Percentiles rank a stretch among this genome's conserved stretches.
phyloP scores from a whole-genome alignment of 1,140 invertebrate species.

The Heliconius eleuchia region DNA sequence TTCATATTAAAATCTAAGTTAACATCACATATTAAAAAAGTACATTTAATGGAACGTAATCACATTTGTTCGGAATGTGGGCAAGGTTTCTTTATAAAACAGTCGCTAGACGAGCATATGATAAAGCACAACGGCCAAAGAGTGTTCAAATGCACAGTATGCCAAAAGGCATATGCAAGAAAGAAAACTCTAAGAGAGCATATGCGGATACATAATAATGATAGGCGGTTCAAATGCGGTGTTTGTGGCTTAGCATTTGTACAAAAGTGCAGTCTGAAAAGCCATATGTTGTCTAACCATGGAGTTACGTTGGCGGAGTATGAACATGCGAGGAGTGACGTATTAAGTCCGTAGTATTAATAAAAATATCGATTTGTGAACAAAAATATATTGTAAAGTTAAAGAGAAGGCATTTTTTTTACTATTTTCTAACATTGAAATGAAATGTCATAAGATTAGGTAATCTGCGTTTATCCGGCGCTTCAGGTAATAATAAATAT shows the following conservation, averaged over 20 bases:
- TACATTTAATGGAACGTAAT: conserved; percentile 70
- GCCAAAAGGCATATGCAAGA: conserved; percentile 78
- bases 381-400: not conserved
- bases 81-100: conserved; percentile 66
- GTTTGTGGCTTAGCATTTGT: conserved; percentile 74
- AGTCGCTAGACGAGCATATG: conserved; percentile 68
- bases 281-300: conserved; percentile 70
- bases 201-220: conserved; percentile 76
- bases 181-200: conserved; percentile 81
- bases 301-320: conserved; percentile 62
- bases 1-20: conserved; percentile 67
- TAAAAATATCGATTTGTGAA: not conserved
- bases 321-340: conserved; percentile 41
- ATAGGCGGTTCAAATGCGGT: conserved; percentile 66
- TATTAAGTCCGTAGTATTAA: not conserved
- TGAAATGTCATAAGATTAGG: too few relatives aligned
- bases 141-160: conserved; percentile 66
- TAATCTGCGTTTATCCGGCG: too few relatives aligned
- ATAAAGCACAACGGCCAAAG: conserved; percentile 63
- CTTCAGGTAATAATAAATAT: too few relatives aligned
- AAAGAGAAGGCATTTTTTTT: not conserved
- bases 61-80: conserved; percentile 65
- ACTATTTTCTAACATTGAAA: too few relatives aligned
- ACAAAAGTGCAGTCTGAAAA: conserved; percentile 67
- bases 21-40: conserved; percentile 68